Percentiles rank a stretch among this genome's conserved stretches.
Conservation (phyloP, 2,113 vertebrate genomes). For the Gambusia affinis region DNA sequence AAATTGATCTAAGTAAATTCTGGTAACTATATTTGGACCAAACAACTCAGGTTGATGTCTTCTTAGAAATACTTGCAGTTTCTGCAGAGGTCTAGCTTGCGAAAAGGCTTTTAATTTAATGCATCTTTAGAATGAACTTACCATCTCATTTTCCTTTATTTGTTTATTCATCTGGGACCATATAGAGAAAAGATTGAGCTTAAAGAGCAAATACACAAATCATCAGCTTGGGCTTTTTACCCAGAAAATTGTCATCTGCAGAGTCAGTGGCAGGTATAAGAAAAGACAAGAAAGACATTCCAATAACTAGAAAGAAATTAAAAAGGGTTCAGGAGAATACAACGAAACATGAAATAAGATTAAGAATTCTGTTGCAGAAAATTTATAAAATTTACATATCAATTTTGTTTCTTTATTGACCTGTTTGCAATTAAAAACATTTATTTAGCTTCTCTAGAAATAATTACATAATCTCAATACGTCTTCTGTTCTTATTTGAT, state of each 20-base stretch:
- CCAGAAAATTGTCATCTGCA: background rate
- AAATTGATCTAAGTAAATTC: slow-evolving; percentile 39
- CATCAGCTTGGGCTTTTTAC: background rate
- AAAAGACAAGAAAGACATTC: no score
- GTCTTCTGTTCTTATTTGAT: background rate
- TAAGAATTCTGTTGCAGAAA: no score
- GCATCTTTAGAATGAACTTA: no score
- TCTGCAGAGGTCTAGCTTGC: no score
- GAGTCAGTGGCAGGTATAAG: no score
- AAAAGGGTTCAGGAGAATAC: background rate
- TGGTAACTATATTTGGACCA: slow-evolving; percentile 2
- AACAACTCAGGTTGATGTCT: background rate
- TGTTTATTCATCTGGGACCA: no score
- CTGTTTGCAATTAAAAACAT: background rate
- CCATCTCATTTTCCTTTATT: no score
- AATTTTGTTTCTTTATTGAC: background rate
- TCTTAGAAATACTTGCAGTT: no score
- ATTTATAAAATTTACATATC: no score
- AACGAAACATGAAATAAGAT: background rate
- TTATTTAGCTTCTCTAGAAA: no score
- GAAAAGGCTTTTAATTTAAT: no score
- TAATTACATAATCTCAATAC: no score
- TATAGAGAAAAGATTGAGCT: background rate
- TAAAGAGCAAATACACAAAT: background rate
- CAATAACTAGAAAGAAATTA: background rate